These are phyloP conservation scores for Phenacoccus solenopsis DNA, from an alignment of 1,140 invertebrate species.

Conservation along the genomic window DNA sequence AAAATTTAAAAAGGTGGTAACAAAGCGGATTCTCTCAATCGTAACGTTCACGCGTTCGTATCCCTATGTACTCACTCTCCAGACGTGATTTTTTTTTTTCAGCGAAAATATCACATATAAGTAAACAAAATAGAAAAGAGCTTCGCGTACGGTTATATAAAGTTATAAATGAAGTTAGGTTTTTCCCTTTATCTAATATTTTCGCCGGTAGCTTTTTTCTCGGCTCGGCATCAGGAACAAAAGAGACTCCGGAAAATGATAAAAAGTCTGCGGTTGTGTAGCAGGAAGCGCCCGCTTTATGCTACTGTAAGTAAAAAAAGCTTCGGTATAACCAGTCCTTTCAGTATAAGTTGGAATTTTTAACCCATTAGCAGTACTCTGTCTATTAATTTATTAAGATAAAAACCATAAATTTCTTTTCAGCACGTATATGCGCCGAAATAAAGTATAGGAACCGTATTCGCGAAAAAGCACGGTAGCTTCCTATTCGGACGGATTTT, in stretches of 20 bases:
- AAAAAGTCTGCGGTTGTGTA: background rate
- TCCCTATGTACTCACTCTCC: no score
- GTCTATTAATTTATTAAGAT: slow-evolving; percentile 4
- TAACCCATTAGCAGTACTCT: background rate
- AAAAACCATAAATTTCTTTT: slow-evolving; percentile 3
- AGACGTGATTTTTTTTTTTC: no score
- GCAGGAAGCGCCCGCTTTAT: background rate
- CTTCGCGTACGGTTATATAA: background rate
- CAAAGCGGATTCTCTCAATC: no score
- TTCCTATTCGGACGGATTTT: background rate
- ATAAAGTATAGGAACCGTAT: background rate
- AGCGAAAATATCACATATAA: no score
- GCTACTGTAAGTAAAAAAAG: background rate
- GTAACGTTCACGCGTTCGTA: no score
- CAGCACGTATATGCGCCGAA: background rate
- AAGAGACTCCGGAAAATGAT: background rate
- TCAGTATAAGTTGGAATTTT: background rate
- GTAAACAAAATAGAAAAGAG: background rate
- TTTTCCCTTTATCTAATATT: background rate
- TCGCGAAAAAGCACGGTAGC: background rate
- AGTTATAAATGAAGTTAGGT: background rate
- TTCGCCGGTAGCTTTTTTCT: background rate
- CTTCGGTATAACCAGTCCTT: background rate
- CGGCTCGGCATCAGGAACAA: background rate
- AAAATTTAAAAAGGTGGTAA: no score